Evolutionary conservation across 2,797 vertebrate species (phyloP).

Genomic region (Lutra lutra): DNA sequence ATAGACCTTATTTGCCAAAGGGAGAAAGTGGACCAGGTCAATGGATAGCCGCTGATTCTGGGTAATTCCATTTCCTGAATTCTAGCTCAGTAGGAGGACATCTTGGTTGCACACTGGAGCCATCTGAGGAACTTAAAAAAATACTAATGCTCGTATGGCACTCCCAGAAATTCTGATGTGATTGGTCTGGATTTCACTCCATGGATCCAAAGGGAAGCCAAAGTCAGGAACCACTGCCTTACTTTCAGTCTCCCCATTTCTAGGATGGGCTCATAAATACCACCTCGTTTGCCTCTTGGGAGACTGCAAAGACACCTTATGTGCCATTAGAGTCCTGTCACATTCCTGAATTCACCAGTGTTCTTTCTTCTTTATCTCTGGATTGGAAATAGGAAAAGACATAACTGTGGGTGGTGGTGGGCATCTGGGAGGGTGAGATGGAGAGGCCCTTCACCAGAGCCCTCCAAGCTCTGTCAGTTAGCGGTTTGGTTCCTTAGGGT

Average conservation of each 20-base stretch:
- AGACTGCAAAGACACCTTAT: background rate
- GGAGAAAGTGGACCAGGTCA: background rate
- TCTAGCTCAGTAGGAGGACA: background rate
- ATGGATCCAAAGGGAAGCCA: background rate
- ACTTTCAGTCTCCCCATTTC: background rate
- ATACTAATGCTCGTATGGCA: background rate
- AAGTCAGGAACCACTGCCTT: background rate
- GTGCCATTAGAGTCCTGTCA: background rate
- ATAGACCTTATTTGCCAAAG: background rate
- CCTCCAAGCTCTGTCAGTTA: conserved; percentile 11
- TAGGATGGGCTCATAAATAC: background rate
- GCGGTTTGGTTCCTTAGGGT: conserved; percentile 28
- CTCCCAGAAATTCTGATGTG: background rate
- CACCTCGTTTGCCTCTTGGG: background rate
- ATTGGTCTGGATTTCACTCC: background rate
- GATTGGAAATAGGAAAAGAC: background rate
- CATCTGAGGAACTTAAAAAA: background rate
- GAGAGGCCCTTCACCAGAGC: background rate
- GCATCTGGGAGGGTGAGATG: background rate
- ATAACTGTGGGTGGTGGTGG: too few species aligned
- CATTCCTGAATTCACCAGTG: background rate
- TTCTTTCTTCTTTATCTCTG: background rate
- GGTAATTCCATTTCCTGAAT: background rate
- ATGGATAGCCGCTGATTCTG: background rate
- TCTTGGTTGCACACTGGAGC: background rate